Conservation (phyloP, 2,113 vertebrate genomes). For the Triplophysa tibetana region DNA sequence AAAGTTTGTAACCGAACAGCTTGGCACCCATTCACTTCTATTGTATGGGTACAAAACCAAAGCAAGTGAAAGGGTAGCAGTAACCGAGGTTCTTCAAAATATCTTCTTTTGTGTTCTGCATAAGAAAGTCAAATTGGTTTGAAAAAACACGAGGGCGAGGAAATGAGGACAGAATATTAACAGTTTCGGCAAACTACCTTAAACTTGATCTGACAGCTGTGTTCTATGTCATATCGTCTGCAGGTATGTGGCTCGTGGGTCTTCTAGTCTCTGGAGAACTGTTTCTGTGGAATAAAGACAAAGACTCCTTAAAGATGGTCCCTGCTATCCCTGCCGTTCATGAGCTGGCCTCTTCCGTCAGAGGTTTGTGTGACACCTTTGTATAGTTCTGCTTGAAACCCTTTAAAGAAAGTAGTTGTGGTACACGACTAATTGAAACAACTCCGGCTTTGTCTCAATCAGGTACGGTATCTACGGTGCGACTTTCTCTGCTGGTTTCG, state of each 20-base stretch:
- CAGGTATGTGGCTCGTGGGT: constrained; percentile 89
- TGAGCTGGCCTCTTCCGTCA: constrained; percentile 66
- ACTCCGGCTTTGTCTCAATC: neutral
- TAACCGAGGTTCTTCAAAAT: too few species aligned
- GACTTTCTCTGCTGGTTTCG: constrained; percentile 81
- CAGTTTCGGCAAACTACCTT: too few species aligned
- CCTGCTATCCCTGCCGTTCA: constrained; percentile 72
- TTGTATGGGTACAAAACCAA: too few species aligned
- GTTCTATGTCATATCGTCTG: neutral
- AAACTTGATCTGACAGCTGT: neutral
- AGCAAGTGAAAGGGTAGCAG: too few species aligned
- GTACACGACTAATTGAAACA: neutral
- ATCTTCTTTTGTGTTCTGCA: too few species aligned
- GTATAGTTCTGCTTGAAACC: too few species aligned
- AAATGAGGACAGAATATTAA: too few species aligned
- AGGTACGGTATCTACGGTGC: constrained; percentile 65
- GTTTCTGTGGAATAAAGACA: constrained; percentile 94
- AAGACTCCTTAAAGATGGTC: constrained; percentile 80
- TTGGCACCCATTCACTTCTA: too few species aligned
- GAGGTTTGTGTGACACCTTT: constrained; percentile 67
- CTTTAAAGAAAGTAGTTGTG: neutral
- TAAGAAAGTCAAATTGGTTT: too few species aligned
- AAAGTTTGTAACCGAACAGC: too few species aligned
- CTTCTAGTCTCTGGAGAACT: constrained; percentile 84
- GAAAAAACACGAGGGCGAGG: too few species aligned